Evolutionary conservation across 2,113 vertebrate species (phyloP).

Genomic region (Carassius gibelio): DNA sequence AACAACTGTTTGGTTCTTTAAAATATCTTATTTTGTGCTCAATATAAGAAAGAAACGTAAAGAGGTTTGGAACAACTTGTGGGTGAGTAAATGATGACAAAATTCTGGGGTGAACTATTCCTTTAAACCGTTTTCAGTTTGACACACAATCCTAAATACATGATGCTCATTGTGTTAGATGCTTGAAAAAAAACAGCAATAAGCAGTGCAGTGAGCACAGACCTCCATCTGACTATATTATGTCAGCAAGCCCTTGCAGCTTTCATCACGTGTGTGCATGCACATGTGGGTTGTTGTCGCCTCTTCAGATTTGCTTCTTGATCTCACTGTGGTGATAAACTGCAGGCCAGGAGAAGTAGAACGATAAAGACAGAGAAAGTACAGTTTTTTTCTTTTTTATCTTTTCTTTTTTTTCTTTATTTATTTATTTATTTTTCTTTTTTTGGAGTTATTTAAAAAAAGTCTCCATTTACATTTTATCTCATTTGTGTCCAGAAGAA

Average conservation of each 20-base stretch:
- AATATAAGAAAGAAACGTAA: too few relatives aligned
- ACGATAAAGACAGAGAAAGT: not conserved
- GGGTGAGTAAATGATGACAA: too few relatives aligned
- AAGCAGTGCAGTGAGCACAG: not conserved
- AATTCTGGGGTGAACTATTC: too few relatives aligned
- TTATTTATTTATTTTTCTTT: too few relatives aligned
- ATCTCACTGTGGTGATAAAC: constrained; percentile 26
- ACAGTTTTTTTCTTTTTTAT: too few relatives aligned
- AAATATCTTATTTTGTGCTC: too few relatives aligned
- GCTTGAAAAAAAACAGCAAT: not conserved
- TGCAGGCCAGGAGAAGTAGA: not conserved
- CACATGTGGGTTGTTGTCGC: not conserved
- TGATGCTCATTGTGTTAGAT: not conserved
- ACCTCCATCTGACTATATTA: not conserved
- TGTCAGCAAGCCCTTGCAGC: not conserved
- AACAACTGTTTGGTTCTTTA: too few relatives aligned
- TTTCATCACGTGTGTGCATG: not conserved
- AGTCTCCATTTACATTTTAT: not conserved
- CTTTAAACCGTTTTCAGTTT: not conserved
- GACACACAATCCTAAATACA: not conserved
- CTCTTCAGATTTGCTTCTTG: constrained; percentile 37
- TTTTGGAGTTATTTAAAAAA: not conserved
- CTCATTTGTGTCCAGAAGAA: not conserved
- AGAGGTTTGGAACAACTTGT: too few relatives aligned
- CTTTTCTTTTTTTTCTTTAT: too few relatives aligned